These are phyloP conservation scores for Eulemur macaco DNA, from an alignment of 2,113 vertebrate species.

Conservation along the genomic window DNA sequence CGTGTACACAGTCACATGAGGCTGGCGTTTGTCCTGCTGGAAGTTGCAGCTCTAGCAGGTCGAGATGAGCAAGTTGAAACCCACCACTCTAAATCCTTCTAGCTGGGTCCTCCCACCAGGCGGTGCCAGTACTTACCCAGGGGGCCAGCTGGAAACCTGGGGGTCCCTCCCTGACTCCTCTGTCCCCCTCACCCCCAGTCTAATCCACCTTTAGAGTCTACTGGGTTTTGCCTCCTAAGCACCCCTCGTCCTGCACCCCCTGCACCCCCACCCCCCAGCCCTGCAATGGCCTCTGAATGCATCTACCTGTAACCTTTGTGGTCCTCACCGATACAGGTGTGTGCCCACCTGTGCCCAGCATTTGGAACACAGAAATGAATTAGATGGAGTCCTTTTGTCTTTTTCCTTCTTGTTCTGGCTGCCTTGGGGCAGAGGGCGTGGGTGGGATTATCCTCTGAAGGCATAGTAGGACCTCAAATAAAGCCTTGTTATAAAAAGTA, in stretches of 20 bases:
- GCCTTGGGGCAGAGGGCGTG: neutral
- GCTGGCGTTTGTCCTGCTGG: neutral
- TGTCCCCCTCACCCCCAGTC: neutral
- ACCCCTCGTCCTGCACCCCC: neutral
- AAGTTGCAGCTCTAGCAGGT: rapidly evolving
- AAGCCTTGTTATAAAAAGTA: neutral
- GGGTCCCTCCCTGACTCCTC: neutral
- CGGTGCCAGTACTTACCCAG: neutral
- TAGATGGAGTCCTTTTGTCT: neutral
- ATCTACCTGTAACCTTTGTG: neutral
- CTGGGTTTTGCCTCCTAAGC: neutral
- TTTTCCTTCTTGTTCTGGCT: neutral
- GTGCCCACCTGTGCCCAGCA: too few relatives aligned
- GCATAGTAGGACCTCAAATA: neutral
- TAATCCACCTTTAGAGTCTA: neutral
- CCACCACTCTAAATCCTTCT: rapidly evolving
- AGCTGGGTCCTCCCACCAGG: too few relatives aligned
- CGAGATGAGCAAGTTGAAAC: neutral
- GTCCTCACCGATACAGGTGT: neutral
- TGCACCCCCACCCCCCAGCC: neutral
- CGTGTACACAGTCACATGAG: rapidly evolving
- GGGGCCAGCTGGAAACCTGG: neutral
- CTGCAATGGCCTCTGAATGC: neutral
- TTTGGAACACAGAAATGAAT: neutral
- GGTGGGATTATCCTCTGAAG: neutral